Evolutionary conservation across 2,113 vertebrate genomes (phyloP).

Genomic region (Phasianus colchicus): DNA sequence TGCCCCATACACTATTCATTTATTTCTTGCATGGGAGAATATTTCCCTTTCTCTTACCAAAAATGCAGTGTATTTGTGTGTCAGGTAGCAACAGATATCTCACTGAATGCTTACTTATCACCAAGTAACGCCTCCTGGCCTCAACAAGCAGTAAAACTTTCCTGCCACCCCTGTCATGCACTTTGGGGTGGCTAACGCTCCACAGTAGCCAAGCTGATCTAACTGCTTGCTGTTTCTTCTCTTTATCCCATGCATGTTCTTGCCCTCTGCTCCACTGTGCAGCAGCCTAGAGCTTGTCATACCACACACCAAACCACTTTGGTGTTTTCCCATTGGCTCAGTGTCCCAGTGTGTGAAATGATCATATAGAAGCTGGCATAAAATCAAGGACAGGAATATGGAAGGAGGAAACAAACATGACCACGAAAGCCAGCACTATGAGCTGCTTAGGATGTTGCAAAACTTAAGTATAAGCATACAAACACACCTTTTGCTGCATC

Average conservation of each 20-base stretch:
- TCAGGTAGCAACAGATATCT: background rate
- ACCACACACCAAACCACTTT: background rate
- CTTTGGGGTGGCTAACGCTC: background rate
- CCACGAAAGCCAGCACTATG: background rate
- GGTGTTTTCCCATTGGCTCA: background rate
- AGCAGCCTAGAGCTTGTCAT: background rate
- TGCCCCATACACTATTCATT: background rate
- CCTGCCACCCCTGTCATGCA: background rate
- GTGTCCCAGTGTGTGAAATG: background rate
- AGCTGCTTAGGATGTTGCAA: background rate
- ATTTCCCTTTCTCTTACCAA: background rate
- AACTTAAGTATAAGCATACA: background rate
- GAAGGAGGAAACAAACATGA: background rate
- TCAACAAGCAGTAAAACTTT: constrained; percentile 13
- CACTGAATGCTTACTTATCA: background rate
- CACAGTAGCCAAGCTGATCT: background rate
- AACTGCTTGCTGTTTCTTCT: constrained; percentile 18
- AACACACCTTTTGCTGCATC: background rate
- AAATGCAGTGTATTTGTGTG: background rate
- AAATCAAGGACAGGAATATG: background rate
- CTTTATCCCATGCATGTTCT: constrained; percentile 31
- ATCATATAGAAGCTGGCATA: background rate
- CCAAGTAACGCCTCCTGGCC: background rate
- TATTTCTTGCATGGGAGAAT: background rate
- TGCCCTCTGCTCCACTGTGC: constrained; percentile 1